Conservation (phyloP, 2,888 invertebrate species). For the Ennomos fuscantarius region DNA sequence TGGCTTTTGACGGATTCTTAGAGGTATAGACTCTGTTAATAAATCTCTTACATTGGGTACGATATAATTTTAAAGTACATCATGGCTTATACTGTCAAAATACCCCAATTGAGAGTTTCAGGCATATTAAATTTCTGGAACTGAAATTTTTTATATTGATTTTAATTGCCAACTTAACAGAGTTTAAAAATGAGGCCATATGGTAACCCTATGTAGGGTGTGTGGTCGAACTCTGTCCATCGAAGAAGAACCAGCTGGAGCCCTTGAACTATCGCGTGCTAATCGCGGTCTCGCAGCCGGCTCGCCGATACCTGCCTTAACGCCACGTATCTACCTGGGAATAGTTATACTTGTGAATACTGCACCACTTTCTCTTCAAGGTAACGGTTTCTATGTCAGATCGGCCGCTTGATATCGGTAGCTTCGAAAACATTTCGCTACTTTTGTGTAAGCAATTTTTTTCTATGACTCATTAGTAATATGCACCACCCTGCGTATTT, state of each 20-base stretch:
- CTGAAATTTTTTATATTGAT: not conserved
- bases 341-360: constrained; percentile 34
- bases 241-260: constrained; percentile 42
- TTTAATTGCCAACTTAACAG: not conserved
- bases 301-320: constrained; percentile 32
- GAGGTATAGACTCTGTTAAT: too few relatives aligned
- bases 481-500: too few relatives aligned
- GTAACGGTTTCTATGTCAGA: constrained; percentile 37
- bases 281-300: constrained; percentile 48
- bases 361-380: constrained; percentile 46
- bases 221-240: constrained; percentile 4
- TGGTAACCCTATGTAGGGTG: constrained; percentile 3
- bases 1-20: too few relatives aligned
- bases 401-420: constrained; percentile 33
- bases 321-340: constrained; percentile 25
- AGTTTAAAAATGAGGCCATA: not conserved
- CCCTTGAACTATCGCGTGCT: constrained; percentile 79
- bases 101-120: too few relatives aligned
- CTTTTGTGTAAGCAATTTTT: too few relatives aligned
- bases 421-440: constrained; percentile 27
- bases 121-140: too few relatives aligned
- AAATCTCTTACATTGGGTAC: too few relatives aligned
- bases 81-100: too few relatives aligned
- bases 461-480: too few relatives aligned
- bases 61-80: too few relatives aligned